Evolutionary conservation across 2,797 vertebrate species (phyloP).

Genomic region (Takifugu ocellatus): DNA sequence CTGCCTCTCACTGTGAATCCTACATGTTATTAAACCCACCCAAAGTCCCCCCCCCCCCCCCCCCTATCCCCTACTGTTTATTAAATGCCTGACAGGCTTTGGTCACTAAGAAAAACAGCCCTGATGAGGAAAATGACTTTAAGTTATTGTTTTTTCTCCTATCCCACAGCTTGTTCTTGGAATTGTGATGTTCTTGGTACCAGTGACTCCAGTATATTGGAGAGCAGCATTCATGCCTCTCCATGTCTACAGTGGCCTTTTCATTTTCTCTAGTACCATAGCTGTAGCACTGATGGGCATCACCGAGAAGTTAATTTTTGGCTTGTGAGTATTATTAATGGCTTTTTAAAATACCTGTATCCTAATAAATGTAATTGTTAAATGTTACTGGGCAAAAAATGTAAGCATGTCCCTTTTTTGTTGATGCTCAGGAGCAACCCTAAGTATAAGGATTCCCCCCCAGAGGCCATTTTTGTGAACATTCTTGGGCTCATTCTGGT

Average conservation of each 20-base stretch:
- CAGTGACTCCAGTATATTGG: constrained; percentile 77
- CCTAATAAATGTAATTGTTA: not conserved
- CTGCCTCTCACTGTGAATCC: not conserved
- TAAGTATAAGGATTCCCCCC: constrained; percentile 80
- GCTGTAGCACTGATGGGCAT: constrained; percentile 88
- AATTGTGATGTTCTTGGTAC: constrained; percentile 83
- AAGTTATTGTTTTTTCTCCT: constrained; percentile 4
- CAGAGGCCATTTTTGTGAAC: constrained; percentile 88
- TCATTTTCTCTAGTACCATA: constrained; percentile 84
- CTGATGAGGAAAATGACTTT: too few species aligned
- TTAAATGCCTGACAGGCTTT: too few species aligned
- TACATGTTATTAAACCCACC: too few species aligned
- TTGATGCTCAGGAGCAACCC: constrained; percentile 58
- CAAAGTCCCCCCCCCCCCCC: too few species aligned
- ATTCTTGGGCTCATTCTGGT: constrained; percentile 84
- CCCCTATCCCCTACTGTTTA: too few species aligned
- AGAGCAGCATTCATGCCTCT: constrained; percentile 83
- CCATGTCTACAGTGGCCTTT: constrained; percentile 85
- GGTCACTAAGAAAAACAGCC: too few species aligned
- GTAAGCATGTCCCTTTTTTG: not conserved
- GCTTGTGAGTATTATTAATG: constrained; percentile 81
- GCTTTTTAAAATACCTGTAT: not conserved
- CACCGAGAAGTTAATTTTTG: constrained; percentile 92
- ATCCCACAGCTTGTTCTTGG: constrained; percentile 82
- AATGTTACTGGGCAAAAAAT: not conserved